phyloP scores from a whole-genome alignment of 1,140 invertebrate species.

The Drosophila nigrodunni region DNA sequence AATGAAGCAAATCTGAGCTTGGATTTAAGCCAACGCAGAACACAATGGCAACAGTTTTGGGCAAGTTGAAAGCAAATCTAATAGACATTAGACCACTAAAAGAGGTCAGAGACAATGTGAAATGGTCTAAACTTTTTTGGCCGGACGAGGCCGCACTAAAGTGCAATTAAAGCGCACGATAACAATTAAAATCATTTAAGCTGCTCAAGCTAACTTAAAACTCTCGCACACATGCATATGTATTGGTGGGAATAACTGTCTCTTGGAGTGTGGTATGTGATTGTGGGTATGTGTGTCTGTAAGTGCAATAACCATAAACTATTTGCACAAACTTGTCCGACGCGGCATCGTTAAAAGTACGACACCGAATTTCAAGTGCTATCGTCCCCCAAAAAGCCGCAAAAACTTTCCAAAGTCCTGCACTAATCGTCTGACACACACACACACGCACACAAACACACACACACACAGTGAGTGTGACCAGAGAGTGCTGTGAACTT shows the following conservation, averaged over 20 bases:
- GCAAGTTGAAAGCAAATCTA: constrained; percentile 7
- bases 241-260: not conserved
- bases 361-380: constrained; percentile 42
- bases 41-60: constrained; percentile 16
- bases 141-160: constrained; percentile 26
- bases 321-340: constrained; percentile 75
- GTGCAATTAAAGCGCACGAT: constrained; percentile 70
- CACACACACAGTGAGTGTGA: constrained; percentile 28
- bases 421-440: constrained; percentile 69
- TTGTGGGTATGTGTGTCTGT: constrained; percentile 28
- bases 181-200: constrained; percentile 78
- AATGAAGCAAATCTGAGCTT: constrained; percentile 11
- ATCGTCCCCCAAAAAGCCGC: constrained; percentile 56
- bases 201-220: constrained; percentile 47
- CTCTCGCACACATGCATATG: constrained; percentile 8
- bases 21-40: not conserved
- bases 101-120: constrained; percentile 9
- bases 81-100: constrained; percentile 26
- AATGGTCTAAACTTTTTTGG: constrained; percentile 43
- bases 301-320: constrained; percentile 77
- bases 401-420: constrained; percentile 73
- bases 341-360: constrained; percentile 65
- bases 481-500: constrained; percentile 43
- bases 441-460: constrained; percentile 27
- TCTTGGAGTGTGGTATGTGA: constrained; percentile 2